Conservation (phyloP, 2,888 invertebrate genomes). For the Catocala nupta region DNA sequence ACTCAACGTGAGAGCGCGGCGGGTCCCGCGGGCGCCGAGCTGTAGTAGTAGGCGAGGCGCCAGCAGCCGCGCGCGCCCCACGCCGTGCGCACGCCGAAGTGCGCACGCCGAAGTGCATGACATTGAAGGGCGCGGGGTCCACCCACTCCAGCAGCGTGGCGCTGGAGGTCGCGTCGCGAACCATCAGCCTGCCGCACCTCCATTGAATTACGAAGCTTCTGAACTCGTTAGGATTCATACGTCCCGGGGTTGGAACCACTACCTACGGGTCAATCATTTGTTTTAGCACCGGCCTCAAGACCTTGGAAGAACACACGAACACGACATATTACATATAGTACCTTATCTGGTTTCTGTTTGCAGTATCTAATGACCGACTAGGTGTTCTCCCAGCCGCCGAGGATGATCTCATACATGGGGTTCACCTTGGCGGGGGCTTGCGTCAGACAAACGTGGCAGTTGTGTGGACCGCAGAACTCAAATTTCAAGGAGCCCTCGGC, state of each 20-base stretch:
- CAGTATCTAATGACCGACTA: constrained; percentile 89
- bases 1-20: constrained; percentile 77
- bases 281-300: constrained; percentile 27
- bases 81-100: constrained; percentile 89
- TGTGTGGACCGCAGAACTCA: constrained; percentile 88
- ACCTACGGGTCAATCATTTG: constrained; percentile 77
- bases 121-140: constrained; percentile 88
- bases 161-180: constrained; percentile 81
- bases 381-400: constrained; percentile 91
- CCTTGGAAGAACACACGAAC: constrained; percentile 45
- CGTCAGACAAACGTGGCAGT: constrained; percentile 89
- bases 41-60: constrained; percentile 82
- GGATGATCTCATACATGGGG: constrained; percentile 89
- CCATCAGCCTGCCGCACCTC: constrained; percentile 84
- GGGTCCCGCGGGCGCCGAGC: constrained; percentile 37
- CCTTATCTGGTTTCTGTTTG: constrained; percentile 89
- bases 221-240: constrained; percentile 86
- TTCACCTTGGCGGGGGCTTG: constrained; percentile 84
- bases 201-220: constrained; percentile 87
- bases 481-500: constrained; percentile 85
- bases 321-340: constrained; percentile 70
- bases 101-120: too few relatives aligned
- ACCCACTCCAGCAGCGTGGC: constrained; percentile 88
- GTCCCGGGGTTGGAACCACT: constrained; percentile 86
- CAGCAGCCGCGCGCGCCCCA: constrained; percentile 90